phyloP scores from a whole-genome alignment of 2,113 vertebrate species.

The Ammodytes dubius region DNA sequence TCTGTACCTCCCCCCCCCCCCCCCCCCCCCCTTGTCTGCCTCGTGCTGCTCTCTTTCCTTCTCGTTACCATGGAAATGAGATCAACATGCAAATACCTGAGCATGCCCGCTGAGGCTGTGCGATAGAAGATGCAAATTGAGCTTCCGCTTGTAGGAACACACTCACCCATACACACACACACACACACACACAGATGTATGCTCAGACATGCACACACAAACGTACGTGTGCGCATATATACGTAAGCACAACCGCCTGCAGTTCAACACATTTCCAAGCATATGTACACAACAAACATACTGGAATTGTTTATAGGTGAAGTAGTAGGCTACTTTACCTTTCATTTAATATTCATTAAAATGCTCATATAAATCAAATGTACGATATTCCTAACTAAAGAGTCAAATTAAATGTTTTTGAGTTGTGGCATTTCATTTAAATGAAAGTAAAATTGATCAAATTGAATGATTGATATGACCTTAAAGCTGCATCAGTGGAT shows the following conservation, averaged over 20 bases:
- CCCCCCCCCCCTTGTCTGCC: slow-evolving; percentile 48
- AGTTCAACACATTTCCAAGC: background rate
- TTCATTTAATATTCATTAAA: background rate
- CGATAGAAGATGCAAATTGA: slow-evolving; percentile 77
- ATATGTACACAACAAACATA: background rate
- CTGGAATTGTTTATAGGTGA: background rate
- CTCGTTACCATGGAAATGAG: slow-evolving; percentile 73
- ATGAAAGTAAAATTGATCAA: no score
- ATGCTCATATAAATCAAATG: background rate
- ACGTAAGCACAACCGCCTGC: slow-evolving; percentile 36
- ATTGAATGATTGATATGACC: no score
- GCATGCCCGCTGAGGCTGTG: slow-evolving; percentile 40
- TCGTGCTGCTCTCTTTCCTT: slow-evolving; percentile 51
- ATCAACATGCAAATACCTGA: slow-evolving; percentile 82
- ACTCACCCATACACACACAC: slow-evolving; percentile 51
- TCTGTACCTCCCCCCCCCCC: slow-evolving; percentile 41
- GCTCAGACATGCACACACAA: background rate
- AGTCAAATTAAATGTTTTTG: no score
- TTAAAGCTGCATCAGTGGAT: background rate
- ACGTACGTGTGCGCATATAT: background rate
- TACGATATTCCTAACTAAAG: no score
- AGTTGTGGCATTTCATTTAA: no score
- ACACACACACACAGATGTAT: slow-evolving; percentile 1
- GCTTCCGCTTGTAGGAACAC: slow-evolving; percentile 60
- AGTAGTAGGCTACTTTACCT: background rate